Evolutionary conservation across 2,888 invertebrate species (phyloP), one percentile per base, ranked within the genome.

Genomic region (Phortica okadai): DNA sequence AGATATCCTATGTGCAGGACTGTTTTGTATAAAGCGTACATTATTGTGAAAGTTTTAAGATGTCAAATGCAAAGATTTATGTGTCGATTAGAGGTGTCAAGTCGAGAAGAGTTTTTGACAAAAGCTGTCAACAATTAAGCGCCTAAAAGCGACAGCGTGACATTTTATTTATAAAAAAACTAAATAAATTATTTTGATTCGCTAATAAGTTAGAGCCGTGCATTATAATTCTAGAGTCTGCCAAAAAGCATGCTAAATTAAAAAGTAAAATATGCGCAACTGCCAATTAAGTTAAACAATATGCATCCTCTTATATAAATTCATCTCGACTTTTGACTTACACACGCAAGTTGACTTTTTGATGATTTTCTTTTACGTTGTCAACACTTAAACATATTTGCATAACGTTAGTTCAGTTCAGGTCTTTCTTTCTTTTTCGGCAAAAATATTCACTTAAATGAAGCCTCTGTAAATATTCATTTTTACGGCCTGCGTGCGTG

Each of bases 381-480:
- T 14, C 33, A 66, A 66, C 6, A 66, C 33, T 33, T 33, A 70
- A 70, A 16, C 16, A 70, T 11, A 50, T 45, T 67, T 44, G 44
- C 16, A 67, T 67, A 62, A 62, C 44, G n/a, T 16, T 3, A 70
- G 70, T 70, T 42, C 10, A 70, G 70, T 70, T 42, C 11, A n/a
- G 66, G n/a, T 66, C 16, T 25, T 62, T 42, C 6, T 11, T 62
- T 62, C 11, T 41, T 14, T 66, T 66, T 66, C n/a, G 33, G 4
- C 42, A 5, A 41, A 8, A 70, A 33, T 11, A 70, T 70, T 70
- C 70, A 54, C 70, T 70, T 70, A 70, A 70, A 44, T 54, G 70
- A 70, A 70, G 70, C 70, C 54, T 54, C 42, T 50, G 54, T 33
- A 70, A 70, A 70, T 54, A 70, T 42, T 66, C 66, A 66, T 41